Base-by-base conservation (phyloP, 1,140 invertebrate species). In the Catajapyx aquilonaris region DNA sequence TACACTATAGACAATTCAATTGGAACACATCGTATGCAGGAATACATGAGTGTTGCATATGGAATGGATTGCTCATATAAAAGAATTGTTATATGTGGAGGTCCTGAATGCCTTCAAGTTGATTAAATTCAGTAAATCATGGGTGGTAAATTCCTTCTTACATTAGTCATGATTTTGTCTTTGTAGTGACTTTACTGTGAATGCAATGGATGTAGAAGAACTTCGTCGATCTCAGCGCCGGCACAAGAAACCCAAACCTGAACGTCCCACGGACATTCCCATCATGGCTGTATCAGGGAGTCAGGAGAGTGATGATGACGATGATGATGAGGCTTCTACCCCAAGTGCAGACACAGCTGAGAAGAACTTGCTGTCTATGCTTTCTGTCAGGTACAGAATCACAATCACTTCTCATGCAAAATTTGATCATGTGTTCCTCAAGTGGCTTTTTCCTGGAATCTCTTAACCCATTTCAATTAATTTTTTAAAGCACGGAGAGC, bases 141-240 rank as follows among this genome's bases (percentile, higher is more conserved):
- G n/a, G n/a, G n/a, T n/a, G n/a, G n/a, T n/a, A n/a, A n/a, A n/a
- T n/a, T n/a, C n/a, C n/a, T 2, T 36, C 15, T 23, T 30, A 20
- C 5, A n/a, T n/a, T n/a, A n/a, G n/a, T n/a, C n/a, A n/a, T n/a
- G n/a, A 19, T 39, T 37, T 43, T 39, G 38, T 39, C 46, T 36
- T 46, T 61, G 47, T 41, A 83, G 76, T 48, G 77, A 83, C 47
- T 86, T 79, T 48, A 81, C 77, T 39, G 77, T 86, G 19, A 84
- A 78, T 49, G 80, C 80, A 28, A 83, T 85, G 69, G 79, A 85
- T 50, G 76, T 75, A 11, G 76, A 81, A 37, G 80, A 85, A 51
- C 54, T 85, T 35, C 60, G 79, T 13, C 76, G 77, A 49, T 84
- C 80, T 2, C 66, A 78, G 54, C 65, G 78, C 20, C 66, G 74